Percentiles rank a stretch among this genome's conserved stretches.
Conservation (phyloP, 2,888 invertebrate species). For the Linnaemya vulpina region DNA sequence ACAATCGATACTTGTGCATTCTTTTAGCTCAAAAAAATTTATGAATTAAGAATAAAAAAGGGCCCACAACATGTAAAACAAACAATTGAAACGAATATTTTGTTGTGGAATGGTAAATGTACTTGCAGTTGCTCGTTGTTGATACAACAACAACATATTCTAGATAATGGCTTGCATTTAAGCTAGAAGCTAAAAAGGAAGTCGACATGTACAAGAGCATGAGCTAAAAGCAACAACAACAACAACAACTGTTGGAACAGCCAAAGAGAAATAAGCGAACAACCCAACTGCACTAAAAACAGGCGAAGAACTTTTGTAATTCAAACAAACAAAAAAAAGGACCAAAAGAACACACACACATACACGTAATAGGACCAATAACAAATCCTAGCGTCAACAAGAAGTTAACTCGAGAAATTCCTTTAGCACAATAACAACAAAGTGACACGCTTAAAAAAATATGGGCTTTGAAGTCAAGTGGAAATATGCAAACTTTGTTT, state of each 20-base stretch:
- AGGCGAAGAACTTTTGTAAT: conserved; percentile 17
- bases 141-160: conserved; percentile 29
- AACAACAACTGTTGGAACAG: conserved; percentile 21
- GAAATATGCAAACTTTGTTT: conserved; percentile 41
- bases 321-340: conserved; percentile 13
- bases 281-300: conserved; percentile 18
- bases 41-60: conserved; percentile 2
- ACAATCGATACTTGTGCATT: conserved; percentile 9
- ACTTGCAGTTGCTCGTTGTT: neutral
- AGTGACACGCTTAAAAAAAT: conserved; percentile 58
- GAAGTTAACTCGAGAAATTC: conserved; percentile 39
- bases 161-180: conserved; percentile 66
- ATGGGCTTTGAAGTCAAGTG: conserved; percentile 68
- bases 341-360: neutral
- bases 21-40: conserved; percentile 20
- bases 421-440: conserved; percentile 52
- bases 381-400: conserved; percentile 6
- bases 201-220: conserved; percentile 40
- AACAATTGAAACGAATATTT: neutral
- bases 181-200: conserved; percentile 64
- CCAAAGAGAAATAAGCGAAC: conserved; percentile 34
- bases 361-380: conserved; percentile 3
- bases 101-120: conserved; percentile 32
- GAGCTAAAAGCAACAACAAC: conserved; percentile 18
- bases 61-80: conserved; percentile 3